Base-by-base conservation (phyloP, 2,113 vertebrate genomes). In the Prionailurus bengalensis region DNA sequence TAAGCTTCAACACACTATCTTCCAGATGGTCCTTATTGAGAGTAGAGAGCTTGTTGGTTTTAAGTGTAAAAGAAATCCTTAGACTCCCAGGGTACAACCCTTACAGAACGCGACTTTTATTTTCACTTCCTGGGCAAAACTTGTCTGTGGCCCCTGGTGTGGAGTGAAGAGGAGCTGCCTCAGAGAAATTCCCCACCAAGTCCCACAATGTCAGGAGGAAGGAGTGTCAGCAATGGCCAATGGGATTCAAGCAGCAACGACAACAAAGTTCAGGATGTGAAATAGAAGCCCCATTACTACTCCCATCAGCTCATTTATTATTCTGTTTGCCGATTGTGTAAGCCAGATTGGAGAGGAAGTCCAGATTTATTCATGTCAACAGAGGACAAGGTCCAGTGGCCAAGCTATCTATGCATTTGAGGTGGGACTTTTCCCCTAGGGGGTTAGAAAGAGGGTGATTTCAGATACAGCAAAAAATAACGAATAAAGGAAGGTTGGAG, bases 1-100 rank as follows among this genome's bases (percentile, higher is more conserved):
- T 39, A 97, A 96, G 92, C 90, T 98, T 97, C 98, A 98, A 98
- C 96, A 97, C 95, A 97, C 97, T 94, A 23, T 96, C 92, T 97
- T 98, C 98, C 98, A 98, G 96, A 97, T 99, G 97, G 97, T 97
- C 93, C 95, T 98, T 91, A 68, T 39, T 97, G 95, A 91, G 51
- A 83, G 78, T 96, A 98, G 71, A 93, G 97, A 96, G 84, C 98
- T 98, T 85, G 33, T 53, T 96, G 86, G 48, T 66, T 95, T 97
- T 87, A 92, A 94, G 61, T 45, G 25, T 89, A 4, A 25, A 70
- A 92, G 84, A 89, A 95, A 95, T 94, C 66, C 48, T 94, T 33
- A 19, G 82, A 78, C 25, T 42, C 81, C 45, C 65, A 78, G 80
- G 17, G 33, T 68, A 3, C 45, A 63, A 23, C 19, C 78, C 63